Evolutionary conservation across 2,888 invertebrate genomes (phyloP), one percentile per base, ranked within the genome.

Genomic region (Hirtodrosophila confusa): DNA sequence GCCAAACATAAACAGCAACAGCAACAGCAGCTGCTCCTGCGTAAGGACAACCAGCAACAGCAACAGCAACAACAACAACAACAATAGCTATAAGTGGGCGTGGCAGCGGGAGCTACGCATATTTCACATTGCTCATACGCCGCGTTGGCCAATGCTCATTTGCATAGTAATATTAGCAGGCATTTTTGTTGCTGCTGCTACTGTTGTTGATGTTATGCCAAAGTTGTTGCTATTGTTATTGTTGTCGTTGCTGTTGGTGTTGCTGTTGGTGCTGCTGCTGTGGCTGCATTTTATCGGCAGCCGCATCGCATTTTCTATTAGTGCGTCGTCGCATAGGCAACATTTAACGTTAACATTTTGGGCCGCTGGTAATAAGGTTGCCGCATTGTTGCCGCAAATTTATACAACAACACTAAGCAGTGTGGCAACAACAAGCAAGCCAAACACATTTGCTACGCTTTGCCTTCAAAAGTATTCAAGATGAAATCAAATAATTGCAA

Each of bases 401-500:
- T 71, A 76, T 67, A 61, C 75, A 53, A 36, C 44, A 58, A 37
- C 49, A 55, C 12, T 37, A 49, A 43, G 23, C 44, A 64, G 10
- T 31, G 31, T 9, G 56, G 23, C 64, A 49, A 36, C 62, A 65
- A 23, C 60, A 67, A 41, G 47, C 45, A 36, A 40, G 56, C 64
- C 68, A 49, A 69, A 69, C 60, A 71, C 72, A 58, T 66, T 77
- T 55, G 35, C 64, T 44, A 29, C 45, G 60, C 53, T 67, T 48
- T 71, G 73, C 71, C 63, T 64, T 51, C 67, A 57, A 65, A 72
- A 76, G 67, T 78, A 80, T 78, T 86, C 80, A 72, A 86, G 85
- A 86, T 86, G 85, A 86, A 86, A 86, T 86, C 88, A 86, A 86
- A 88, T 86, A 88, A 86, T 86, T 86, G 88, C 84, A 80, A 86